Conservation (phyloP, 2,888 invertebrate genomes). For the Temnothorax unifasciatus region DNA sequence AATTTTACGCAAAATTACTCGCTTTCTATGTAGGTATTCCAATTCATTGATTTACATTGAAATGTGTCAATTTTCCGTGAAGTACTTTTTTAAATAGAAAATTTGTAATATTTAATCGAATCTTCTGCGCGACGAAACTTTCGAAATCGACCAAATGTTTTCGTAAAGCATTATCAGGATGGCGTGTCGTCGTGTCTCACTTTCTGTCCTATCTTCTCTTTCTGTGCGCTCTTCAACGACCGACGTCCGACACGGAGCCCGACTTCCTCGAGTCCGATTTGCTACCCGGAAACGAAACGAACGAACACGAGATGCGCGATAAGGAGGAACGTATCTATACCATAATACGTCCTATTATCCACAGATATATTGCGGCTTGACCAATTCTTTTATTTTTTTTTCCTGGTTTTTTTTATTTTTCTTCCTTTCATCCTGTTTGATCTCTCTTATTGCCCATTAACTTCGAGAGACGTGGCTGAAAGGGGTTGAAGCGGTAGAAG, state of each 20-base stretch:
- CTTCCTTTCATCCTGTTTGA: constrained; percentile 45
- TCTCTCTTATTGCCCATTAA: constrained; percentile 49
- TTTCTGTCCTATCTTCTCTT: constrained; percentile 73
- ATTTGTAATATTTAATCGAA: background rate
- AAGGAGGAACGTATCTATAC: constrained; percentile 18
- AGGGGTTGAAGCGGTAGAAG: constrained; percentile 67
- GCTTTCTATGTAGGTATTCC: background rate
- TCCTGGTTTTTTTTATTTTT: constrained; percentile 31
- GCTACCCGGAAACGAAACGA: constrained; percentile 32
- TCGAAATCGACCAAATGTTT: background rate
- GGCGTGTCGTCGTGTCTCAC: constrained; percentile 59
- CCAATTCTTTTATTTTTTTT: constrained; percentile 39
- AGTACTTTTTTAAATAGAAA: background rate
- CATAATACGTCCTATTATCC: constrained; percentile 42
- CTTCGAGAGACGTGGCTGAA: constrained; percentile 59
- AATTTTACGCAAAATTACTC: constrained; percentile 10
- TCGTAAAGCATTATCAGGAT: constrained; percentile 57
- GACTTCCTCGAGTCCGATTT: constrained; percentile 75
- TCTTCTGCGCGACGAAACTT: background rate
- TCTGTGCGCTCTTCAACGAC: constrained; percentile 73
- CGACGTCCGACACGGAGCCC: constrained; percentile 75
- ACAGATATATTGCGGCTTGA: constrained; percentile 53
- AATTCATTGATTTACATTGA: background rate
- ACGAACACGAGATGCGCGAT: constrained; percentile 33
- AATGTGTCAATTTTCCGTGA: background rate